Base-by-base conservation (phyloP, 2,797 vertebrate genomes). In the Aldrovandia affinis region DNA sequence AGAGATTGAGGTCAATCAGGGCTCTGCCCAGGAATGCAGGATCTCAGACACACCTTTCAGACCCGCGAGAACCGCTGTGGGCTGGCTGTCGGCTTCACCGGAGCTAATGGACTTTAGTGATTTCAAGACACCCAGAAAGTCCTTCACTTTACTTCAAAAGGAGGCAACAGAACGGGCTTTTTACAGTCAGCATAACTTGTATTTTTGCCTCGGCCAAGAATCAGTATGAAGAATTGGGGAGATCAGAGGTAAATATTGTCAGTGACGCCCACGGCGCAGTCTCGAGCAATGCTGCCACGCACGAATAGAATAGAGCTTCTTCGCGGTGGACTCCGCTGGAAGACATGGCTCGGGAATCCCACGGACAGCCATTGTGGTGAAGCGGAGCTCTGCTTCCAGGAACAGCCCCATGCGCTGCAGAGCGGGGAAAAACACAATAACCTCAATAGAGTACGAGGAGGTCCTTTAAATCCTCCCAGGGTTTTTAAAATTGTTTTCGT, bases 1-100 rank as follows among this genome's bases (percentile, higher is more conserved):
- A 88, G 86, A 89, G 88, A 85, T 90, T 90, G 91, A 94, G 90
- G 85, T 84, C 89, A 87, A 86, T 84, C 86, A 83, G 81, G 81
- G 57, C 78, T 55, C 84, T 78, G 88, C 89, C 87, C 87, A 92
- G 90, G 85, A 85, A 88, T 85, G 88, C 87, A 87, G 65, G 86
- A 90, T 83, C 61, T 89, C 81, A 89, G 85, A 87, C 83, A 82
- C 65, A 82, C 85, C 88, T 90, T 90, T 92, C 87, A 89, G 84
- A 87, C 87, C 59, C 77, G n/a, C n/a, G n/a, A 57, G 3, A 88
- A 86, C 83, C 86, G 82, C 50, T 82, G 68, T 78, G 81, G 50
- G 52, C 80, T 63, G 50, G 73, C 68, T 14, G 39, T 81, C 78
- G 50, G 81, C 61, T 79, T 54, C 82, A 61, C 68, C 81, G 70